Conservation (phyloP, 2,113 vertebrate species). For the Clarias macrocephalus region DNA sequence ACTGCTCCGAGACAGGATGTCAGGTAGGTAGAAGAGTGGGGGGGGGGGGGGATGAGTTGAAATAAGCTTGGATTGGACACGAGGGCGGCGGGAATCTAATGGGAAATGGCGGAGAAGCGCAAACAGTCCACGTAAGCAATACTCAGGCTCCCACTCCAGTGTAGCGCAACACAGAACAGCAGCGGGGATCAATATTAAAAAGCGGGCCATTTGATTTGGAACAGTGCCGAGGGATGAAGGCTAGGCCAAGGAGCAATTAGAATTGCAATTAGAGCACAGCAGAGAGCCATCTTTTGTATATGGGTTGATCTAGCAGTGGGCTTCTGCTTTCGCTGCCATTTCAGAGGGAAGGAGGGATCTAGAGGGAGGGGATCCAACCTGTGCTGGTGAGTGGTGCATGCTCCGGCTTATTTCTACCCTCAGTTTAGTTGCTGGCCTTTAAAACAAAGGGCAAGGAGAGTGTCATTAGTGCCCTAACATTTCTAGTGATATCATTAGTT, state of each 20-base stretch:
- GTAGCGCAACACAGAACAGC: slow-evolving; percentile 27
- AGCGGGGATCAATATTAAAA: slow-evolving; percentile 55
- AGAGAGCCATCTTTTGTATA: slow-evolving; percentile 29
- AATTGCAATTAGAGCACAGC: slow-evolving; percentile 67
- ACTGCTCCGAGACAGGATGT: slow-evolving; percentile 3
- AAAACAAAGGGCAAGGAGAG: background rate
- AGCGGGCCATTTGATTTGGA: slow-evolving; percentile 49
- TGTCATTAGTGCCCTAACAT: background rate
- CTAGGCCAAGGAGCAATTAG: slow-evolving; percentile 60
- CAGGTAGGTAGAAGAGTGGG: background rate
- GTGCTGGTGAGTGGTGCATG: slow-evolving; percentile 6
- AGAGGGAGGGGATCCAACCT: background rate
- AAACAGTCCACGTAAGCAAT: slow-evolving; percentile 51
- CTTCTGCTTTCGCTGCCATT: slow-evolving; percentile 20
- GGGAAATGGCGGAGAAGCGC: slow-evolving; percentile 34
- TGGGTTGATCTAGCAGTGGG: slow-evolving; percentile 26
- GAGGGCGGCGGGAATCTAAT: slow-evolving; percentile 18
- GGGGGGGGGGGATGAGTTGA: background rate
- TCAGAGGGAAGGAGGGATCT: background rate
- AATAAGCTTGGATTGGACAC: slow-evolving; percentile 8
- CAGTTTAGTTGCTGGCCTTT: background rate
- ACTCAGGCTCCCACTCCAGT: slow-evolving; percentile 19
- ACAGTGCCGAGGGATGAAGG: slow-evolving; percentile 37
- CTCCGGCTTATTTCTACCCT: background rate
- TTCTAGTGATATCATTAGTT: background rate